These are phyloP conservation scores for Fopius arisanus DNA, from an alignment of 1,140 invertebrate species.

Conservation along the genomic window DNA sequence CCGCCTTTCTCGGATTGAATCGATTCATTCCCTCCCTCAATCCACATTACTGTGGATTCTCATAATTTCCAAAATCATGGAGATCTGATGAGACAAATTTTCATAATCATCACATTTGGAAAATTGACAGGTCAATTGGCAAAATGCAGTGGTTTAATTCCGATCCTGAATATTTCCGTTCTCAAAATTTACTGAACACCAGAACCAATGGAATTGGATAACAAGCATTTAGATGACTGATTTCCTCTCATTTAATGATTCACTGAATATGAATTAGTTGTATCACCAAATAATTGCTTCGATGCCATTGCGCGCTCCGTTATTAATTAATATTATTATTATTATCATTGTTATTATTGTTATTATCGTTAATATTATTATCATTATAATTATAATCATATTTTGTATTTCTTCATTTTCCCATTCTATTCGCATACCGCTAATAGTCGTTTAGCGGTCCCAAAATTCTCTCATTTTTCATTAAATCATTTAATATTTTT, in stretches of 20 bases:
- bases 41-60: too few relatives aligned
- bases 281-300: conserved; percentile 22
- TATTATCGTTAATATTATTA: conserved; percentile 2
- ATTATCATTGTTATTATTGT: neutral
- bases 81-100: neutral
- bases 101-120: too few relatives aligned
- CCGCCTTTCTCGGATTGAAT: too few relatives aligned
- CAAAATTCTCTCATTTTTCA: neutral
- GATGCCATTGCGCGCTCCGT: conserved; percentile 10
- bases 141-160: too few relatives aligned
- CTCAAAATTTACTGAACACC: too few relatives aligned
- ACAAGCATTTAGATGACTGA: neutral
- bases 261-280: conserved; percentile 14
- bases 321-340: conserved; percentile 15
- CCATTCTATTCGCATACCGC: neutral
- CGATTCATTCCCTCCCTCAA: too few relatives aligned
- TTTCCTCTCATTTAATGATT: conserved; percentile 6
- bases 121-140: too few relatives aligned
- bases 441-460: neutral
- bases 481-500: conserved; percentile 12
- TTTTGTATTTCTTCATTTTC: neutral
- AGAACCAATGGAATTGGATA: neutral
- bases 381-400: neutral
- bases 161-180: too few relatives aligned
- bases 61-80: too few relatives aligned